Percentiles rank a stretch among this genome's conserved stretches.
Conservation (phyloP, 2,797 vertebrate species). For the Taenioides sp. region DNA sequence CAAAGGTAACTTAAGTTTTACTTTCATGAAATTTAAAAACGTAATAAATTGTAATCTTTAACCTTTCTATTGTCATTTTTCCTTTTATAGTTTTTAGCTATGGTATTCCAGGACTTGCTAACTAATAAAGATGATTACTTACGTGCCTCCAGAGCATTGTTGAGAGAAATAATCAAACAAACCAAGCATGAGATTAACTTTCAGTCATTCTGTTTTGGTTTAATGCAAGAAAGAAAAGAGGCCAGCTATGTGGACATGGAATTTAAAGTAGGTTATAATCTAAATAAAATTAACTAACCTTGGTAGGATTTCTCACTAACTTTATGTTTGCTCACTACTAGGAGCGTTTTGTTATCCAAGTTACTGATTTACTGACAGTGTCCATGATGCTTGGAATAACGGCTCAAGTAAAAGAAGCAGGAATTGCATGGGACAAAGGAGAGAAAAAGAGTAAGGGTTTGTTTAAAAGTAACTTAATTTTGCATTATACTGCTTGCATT, state of each 20-base stretch:
- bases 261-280: conserved; percentile 83
- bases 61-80: background rate
- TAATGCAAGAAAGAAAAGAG: conserved; percentile 98
- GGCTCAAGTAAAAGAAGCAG: conserved; percentile 96
- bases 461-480: background rate
- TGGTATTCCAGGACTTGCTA: conserved; percentile 98
- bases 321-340: conserved; percentile 45
- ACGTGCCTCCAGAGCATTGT: conserved; percentile 89
- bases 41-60: background rate
- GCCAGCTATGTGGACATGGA: conserved; percentile 91
- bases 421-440: conserved; percentile 97
- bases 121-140: conserved; percentile 97
- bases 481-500: background rate
- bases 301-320: background rate
- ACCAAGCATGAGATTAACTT: conserved; percentile 99
- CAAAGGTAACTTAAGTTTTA: conserved; percentile 80
- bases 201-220: conserved; percentile 95
- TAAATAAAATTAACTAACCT: background rate
- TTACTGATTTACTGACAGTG: conserved; percentile 93
- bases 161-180: conserved; percentile 98
- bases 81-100: conserved; percentile 87
- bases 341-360: conserved; percentile 97
- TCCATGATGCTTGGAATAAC: conserved; percentile 99
- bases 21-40: background rate
- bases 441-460: conserved; percentile 92